Base-by-base conservation (phyloP, 2,797 vertebrate species). In the Emys orbicularis region DNA sequence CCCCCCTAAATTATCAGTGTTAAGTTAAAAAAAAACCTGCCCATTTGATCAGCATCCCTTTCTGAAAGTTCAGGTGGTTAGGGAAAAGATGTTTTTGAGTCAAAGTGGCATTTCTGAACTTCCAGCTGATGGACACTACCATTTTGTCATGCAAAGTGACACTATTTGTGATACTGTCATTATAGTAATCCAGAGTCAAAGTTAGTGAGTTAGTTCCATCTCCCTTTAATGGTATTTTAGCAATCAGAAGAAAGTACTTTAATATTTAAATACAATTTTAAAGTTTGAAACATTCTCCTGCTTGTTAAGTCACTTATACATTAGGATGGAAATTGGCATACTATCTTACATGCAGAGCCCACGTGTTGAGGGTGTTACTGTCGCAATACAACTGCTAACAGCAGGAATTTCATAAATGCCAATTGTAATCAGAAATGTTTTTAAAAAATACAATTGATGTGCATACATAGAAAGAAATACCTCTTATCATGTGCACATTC, bases 341-440 rank as follows among this genome's bases (percentile, higher is more conserved):
- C 79, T 96, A 86, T 88, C 86, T 96, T 97, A 96, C 96, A 95
- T 96, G 90, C 4, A 0, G 74, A 92, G 47, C 65, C 91, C 57
- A 76, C 96, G 91, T 94, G 96, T 96, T 89, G 97, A 89, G 96
- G 88, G 91, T 88, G 82, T 89, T 94, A 91, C 90, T 87, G 92
- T 91, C 92, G 92, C 74, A 94, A 88, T 96, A 81, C 97, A 97
- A 96, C 97, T 97, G 97, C 95, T 96, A 97, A 83, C 96, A 97
- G 96, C 95, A 96, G 97, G 97, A 96, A 93, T 34, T 91, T 96
- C 95, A 91, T 89, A 96, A 96, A 97, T 97, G 94, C 84, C 92
- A 96, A 85, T 97, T 97, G 93, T 89, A 95, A 97, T 97, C 96
- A 97, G 91, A 83, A 94, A 88, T 94, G 82, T 37, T 76, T 92